Evolutionary conservation across 2,888 invertebrate genomes (phyloP).

Genomic region (Chloroclystis v-ata): DNA sequence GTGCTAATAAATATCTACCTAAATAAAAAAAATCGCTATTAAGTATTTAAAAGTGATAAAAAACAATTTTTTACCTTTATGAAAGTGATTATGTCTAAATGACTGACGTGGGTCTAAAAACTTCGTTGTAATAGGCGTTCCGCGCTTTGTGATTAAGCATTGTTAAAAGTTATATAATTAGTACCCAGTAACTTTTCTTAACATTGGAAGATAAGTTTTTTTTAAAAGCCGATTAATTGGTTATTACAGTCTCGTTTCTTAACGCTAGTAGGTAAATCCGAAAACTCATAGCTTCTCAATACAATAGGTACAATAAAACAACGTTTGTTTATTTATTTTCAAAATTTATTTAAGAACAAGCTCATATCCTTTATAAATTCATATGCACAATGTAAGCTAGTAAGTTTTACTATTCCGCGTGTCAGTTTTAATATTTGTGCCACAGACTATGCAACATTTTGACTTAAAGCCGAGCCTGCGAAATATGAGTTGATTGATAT

Average conservation of each 20-base stretch:
- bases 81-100: background rate
- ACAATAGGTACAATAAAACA: too few species aligned
- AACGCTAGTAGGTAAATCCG: too few species aligned
- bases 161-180: slow-evolving; percentile 30
- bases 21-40: too few species aligned
- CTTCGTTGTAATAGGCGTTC: slow-evolving; percentile 28
- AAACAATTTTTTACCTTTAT: too few species aligned
- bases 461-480: slow-evolving; percentile 29
- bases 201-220: background rate
- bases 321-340: too few species aligned
- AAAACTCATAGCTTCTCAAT: too few species aligned
- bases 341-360: too few species aligned
- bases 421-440: slow-evolving; percentile 16
- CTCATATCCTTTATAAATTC: too few species aligned
- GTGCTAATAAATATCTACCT: too few species aligned
- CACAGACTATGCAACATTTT: slow-evolving; percentile 13
- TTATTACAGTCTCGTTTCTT: too few species aligned
- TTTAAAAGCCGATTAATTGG: background rate
- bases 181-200: slow-evolving; percentile 11
- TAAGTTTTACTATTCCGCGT: slow-evolving; percentile 12
- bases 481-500: slow-evolving; percentile 53
- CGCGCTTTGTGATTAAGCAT: slow-evolving; percentile 37
- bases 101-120: slow-evolving; percentile 32
- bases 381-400: slow-evolving; percentile 5
- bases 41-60: too few species aligned